phyloP scores from a whole-genome alignment of 2,888 invertebrate genomes.

The Diarsia brunnea region DNA sequence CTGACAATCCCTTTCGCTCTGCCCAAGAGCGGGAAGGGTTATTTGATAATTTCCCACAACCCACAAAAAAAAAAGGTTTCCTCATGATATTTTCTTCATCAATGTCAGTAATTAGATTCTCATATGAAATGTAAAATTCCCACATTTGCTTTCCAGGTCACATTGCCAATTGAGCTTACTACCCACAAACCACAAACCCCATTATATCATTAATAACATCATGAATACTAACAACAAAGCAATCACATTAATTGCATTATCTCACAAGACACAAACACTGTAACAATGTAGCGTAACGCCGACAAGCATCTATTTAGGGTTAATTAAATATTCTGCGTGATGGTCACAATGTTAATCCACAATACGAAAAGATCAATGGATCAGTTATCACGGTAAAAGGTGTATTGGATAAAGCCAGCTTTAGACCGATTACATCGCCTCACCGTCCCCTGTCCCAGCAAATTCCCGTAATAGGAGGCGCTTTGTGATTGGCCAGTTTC shows the following conservation, averaged over 20 bases:
- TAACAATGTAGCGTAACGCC: constrained; percentile 18
- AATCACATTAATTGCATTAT: constrained; percentile 23
- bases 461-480: constrained; percentile 82
- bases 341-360: constrained; percentile 58
- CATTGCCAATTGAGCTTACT: neutral
- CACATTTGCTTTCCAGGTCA: neutral
- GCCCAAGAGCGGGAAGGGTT: too few species aligned
- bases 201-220: neutral
- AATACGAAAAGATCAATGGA: constrained; percentile 71
- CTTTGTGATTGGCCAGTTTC: constrained; percentile 87
- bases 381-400: constrained; percentile 81
- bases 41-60: too few species aligned
- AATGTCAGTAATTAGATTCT: neutral
- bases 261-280: neutral
- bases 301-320: constrained; percentile 36
- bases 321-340: constrained; percentile 60
- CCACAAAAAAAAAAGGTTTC: too few species aligned
- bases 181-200: neutral
- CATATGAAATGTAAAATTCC: neutral
- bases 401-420: constrained; percentile 83
- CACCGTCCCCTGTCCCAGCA: constrained; percentile 74
- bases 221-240: constrained; percentile 13
- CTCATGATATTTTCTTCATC: neutral
- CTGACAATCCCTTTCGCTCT: too few species aligned
- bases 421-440: constrained; percentile 83